Base-by-base conservation (phyloP, 2,888 invertebrate genomes). In the Apantesis nais region DNA sequence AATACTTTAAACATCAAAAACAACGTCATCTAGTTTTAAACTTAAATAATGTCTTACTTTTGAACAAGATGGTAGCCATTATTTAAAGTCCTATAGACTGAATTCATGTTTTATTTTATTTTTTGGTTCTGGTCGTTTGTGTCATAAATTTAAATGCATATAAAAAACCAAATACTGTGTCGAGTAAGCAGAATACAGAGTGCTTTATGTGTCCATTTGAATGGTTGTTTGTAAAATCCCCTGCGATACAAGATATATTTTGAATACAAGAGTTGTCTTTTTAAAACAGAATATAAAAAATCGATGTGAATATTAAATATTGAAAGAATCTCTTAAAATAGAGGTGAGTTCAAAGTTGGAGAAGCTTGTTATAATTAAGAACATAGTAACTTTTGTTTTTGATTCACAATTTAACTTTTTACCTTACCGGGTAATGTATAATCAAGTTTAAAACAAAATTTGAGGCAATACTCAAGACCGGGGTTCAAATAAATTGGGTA, bases 401-500 rank as follows among this genome's bases (percentile, higher is more conserved):
- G 11, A 7, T 29, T 29, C 3, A 58, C 29, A 41, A 29, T 14
- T 41, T 41, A 44, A 44, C 29, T 62, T 39, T 14, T 62, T 41
- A 34, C 31, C 25, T 65, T 34, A 16, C n/a, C 5, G 25, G 1
- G 29, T 39, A 22, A 25, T 66, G 58, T 66, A 39, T 25, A 39
- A n/a, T 25, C 48, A 39, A 29, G 29, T 55, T 66, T n/a, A 65
- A 66, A 19, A 71, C 74, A 72, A 78, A 76, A 81, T 78, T 80
- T 75, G 70, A 70, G 74, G 74, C 73, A 78, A 79, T 74, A 66
- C 61, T 52, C n/a, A 70, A 76, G 75, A 80, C 74, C 70, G 71
- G 75, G 69, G 74, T 67, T 61, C 74, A 70, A 79, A 78, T 79
- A 79, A 81, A 78, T 81, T 78, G 72, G 70, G 76, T 66, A 71